phyloP scores from a whole-genome alignment of 2,113 vertebrate genomes.

The Menidia beryllina region DNA sequence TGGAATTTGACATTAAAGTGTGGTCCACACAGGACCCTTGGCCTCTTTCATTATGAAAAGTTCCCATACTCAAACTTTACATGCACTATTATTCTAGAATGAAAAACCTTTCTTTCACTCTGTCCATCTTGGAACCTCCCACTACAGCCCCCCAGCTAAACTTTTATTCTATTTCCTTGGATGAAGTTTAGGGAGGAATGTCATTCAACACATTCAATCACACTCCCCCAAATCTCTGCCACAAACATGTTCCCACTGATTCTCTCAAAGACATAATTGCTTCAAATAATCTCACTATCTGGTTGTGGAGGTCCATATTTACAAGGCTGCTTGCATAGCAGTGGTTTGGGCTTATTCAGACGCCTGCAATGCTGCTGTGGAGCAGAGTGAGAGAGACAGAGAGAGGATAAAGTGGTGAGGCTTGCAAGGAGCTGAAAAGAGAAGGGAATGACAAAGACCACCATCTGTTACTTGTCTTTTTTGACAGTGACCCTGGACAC shows the following conservation, averaged over 20 bases:
- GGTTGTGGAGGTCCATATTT: conserved; percentile 95
- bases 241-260: conserved; percentile 96
- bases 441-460: conserved; percentile 89
- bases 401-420: conserved; percentile 82
- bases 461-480: conserved; percentile 99
- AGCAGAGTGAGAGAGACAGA: conserved; percentile 79
- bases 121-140: conserved; percentile 56
- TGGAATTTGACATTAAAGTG: conserved; percentile 67
- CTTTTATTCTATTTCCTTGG: conserved; percentile 63
- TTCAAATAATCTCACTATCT: conserved; percentile 99
- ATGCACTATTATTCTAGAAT: conserved; percentile 70
- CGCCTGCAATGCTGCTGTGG: conserved; percentile 71
- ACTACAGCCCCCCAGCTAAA: conserved; percentile 44
- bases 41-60: conserved; percentile 78
- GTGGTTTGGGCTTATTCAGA: conserved; percentile 90
- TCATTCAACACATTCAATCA: conserved; percentile 90
- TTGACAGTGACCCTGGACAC: conserved; percentile 88
- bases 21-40: conserved; percentile 35
- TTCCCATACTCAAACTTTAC: conserved; percentile 77
- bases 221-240: conserved; percentile 87
- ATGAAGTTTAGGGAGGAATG: conserved; percentile 82
- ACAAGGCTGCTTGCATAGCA: conserved; percentile 90
- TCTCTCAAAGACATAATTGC: conserved; percentile 99
- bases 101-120: conserved; percentile 62
- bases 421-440: conserved; percentile 89